phyloP scores from a whole-genome alignment of 1,140 invertebrate genomes.

The Carposina sasakii region DNA sequence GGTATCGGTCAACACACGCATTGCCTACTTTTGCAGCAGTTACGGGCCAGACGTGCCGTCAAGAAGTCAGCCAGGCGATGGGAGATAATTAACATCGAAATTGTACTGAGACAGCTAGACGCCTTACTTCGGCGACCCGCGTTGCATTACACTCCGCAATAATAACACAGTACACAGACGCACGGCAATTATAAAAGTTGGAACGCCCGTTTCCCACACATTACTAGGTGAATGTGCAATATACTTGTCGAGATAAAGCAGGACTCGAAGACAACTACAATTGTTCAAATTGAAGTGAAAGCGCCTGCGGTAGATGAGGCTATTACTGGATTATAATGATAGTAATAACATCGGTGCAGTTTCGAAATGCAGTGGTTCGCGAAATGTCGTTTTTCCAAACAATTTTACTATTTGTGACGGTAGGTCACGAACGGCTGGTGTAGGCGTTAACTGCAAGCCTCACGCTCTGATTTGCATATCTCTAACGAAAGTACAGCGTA shows the following conservation, averaged over 20 bases:
- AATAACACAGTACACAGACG: slow-evolving; percentile 50
- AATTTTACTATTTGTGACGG: no score
- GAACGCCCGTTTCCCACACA: slow-evolving; percentile 52
- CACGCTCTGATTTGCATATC: slow-evolving; percentile 63
- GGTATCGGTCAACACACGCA: slow-evolving; percentile 25
- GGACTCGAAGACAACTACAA: slow-evolving; percentile 28
- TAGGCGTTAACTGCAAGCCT: slow-evolving; percentile 31
- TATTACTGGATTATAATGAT: slow-evolving; percentile 42
- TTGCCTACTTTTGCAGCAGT: slow-evolving; percentile 51
- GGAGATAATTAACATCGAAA: slow-evolving; percentile 65
- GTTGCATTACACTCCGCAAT: slow-evolving; percentile 54
- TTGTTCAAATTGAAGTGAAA: slow-evolving; percentile 53
- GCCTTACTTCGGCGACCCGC: slow-evolving; percentile 59
- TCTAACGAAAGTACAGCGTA: slow-evolving; percentile 56
- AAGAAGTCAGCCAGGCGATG: slow-evolving; percentile 39
- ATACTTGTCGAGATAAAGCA: slow-evolving; percentile 27
- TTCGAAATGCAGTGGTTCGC: slow-evolving; percentile 34
- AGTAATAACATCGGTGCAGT: slow-evolving; percentile 45
- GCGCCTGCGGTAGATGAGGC: slow-evolving; percentile 33
- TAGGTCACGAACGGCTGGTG: slow-evolving; percentile 25
- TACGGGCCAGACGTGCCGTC: slow-evolving; percentile 34
- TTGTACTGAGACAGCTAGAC: slow-evolving; percentile 64
- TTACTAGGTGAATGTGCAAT: slow-evolving; percentile 42
- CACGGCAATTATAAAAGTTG: slow-evolving; percentile 56
- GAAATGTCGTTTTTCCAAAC: slow-evolving; percentile 26